phyloP scores from a whole-genome alignment of 1,140 invertebrate genomes.

The Cherax destructor region DNA sequence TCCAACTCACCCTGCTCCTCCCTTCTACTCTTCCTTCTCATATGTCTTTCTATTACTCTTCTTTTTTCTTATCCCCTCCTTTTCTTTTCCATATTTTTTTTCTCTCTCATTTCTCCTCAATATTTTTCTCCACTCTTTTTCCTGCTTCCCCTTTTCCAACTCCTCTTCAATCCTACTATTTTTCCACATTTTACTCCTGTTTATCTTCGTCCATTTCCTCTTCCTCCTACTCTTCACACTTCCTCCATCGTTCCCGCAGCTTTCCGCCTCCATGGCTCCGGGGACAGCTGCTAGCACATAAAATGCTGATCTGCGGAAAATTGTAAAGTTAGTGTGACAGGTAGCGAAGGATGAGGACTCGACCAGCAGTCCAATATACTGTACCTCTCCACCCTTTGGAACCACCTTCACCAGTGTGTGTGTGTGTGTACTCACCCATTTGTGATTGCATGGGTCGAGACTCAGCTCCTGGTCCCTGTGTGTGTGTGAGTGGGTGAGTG shows the following conservation, averaged over 20 bases:
- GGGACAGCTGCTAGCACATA: neutral
- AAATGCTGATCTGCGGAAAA: slow-evolving; percentile 16
- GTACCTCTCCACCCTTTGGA: neutral
- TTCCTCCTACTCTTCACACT: neutral
- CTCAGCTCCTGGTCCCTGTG: too few species aligned
- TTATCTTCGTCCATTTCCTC: neutral
- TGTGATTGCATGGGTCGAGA: too few species aligned
- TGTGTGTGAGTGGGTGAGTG: too few species aligned
- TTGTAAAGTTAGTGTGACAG: slow-evolving; percentile 10
- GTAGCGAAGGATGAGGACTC: neutral
- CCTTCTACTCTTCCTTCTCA: too few species aligned
- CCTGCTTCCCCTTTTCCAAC: neutral
- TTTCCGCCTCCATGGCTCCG: neutral
- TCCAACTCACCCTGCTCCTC: too few species aligned
- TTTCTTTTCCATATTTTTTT: too few species aligned
- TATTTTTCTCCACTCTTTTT: too few species aligned
- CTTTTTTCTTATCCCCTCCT: too few species aligned
- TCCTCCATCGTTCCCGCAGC: neutral
- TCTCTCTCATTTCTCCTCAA: too few species aligned
- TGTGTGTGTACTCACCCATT: too few species aligned
- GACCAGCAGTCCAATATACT: neutral
- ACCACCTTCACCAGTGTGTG: neutral
- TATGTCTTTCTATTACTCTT: too few species aligned
- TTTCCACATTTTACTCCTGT: neutral
- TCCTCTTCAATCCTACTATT: neutral